A percentile compares a stretch with the other conserved stretches of the same genome.
These are phyloP conservation scores for Xenops minutus DNA, from an alignment of 2,797 vertebrate genomes.

Conservation along the genomic window DNA sequence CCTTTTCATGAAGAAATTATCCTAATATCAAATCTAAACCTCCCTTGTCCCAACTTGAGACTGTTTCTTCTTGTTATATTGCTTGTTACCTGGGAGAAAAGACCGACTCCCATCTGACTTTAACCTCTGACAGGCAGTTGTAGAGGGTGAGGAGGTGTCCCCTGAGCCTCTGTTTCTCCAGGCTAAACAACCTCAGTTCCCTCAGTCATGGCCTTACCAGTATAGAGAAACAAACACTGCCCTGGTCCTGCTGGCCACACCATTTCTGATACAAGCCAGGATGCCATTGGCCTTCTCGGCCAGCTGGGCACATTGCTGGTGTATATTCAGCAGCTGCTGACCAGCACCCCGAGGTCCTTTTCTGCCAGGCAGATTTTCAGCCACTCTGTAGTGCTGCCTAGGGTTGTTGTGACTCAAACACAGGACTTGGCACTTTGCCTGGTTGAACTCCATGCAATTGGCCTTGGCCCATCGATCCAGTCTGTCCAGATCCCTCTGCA, in stretches of 20 bases:
- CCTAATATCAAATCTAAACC: neutral
- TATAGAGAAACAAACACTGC: fast-evolving
- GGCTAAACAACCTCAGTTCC: neutral
- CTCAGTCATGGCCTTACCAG: neutral
- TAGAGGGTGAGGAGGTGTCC: neutral
- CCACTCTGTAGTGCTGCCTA: neutral
- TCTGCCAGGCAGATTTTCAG: fast-evolving
- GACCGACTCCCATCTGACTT: neutral
- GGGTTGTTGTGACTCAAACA: neutral
- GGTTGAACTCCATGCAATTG: neutral
- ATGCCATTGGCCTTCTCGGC: neutral
- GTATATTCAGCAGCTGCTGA: no score
- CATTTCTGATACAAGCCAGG: neutral
- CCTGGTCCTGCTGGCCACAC: neutral
- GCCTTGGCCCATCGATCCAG: neutral
- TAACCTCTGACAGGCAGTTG: neutral
- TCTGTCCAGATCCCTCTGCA: neutral
- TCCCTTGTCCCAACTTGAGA: neutral
- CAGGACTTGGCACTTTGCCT: neutral
- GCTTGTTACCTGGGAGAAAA: neutral
- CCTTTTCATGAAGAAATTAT: neutral
- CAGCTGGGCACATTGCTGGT: neutral
- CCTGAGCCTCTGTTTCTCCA: neutral
- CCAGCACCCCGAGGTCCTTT: neutral
- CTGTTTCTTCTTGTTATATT: neutral